Evolutionary conservation across 92 coral and sea anemone species (phyloP).

Genomic region (Porites divaricata): DNA sequence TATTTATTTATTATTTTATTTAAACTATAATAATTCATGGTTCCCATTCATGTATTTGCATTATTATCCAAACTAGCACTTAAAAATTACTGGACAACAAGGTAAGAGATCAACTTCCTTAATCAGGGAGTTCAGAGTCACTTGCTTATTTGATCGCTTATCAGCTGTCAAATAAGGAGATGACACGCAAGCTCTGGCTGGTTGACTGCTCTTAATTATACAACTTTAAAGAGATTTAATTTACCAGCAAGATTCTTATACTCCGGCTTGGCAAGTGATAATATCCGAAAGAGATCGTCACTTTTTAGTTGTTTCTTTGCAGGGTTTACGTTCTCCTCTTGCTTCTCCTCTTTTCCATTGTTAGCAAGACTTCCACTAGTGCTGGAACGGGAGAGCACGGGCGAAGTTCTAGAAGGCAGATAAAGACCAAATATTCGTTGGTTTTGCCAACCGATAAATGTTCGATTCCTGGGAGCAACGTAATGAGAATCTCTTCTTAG

Average conservation of each 20-base stretch:
- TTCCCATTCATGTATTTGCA: too few species aligned
- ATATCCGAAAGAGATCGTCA: slow-evolving; percentile 61
- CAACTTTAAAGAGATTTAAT: background rate
- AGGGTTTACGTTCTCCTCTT: background rate
- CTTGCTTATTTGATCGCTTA: too few species aligned
- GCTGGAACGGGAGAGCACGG: background rate
- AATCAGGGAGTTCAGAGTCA: too few species aligned
- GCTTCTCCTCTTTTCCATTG: background rate
- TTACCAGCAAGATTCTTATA: slow-evolving; percentile 68
- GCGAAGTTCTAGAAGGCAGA: background rate
- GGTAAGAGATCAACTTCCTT: too few species aligned
- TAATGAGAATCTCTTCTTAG: background rate
- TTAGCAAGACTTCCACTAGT: background rate
- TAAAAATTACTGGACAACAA: too few species aligned
- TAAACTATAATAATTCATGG: too few species aligned
- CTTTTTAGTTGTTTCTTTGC: slow-evolving; percentile 43
- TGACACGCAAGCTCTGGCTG: background rate
- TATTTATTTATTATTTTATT: too few species aligned
- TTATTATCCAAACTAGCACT: too few species aligned
- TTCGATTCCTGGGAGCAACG: background rate
- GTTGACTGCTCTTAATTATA: background rate
- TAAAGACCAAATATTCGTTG: background rate
- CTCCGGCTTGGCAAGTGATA: slow-evolving; percentile 79
- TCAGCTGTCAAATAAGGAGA: background rate
- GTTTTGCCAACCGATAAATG: background rate